Percentiles rank a stretch among this genome's conserved stretches.
phyloP scores from a whole-genome alignment of 35 echinoderm and acorn worm genomes.

The Diadema setosum region DNA sequence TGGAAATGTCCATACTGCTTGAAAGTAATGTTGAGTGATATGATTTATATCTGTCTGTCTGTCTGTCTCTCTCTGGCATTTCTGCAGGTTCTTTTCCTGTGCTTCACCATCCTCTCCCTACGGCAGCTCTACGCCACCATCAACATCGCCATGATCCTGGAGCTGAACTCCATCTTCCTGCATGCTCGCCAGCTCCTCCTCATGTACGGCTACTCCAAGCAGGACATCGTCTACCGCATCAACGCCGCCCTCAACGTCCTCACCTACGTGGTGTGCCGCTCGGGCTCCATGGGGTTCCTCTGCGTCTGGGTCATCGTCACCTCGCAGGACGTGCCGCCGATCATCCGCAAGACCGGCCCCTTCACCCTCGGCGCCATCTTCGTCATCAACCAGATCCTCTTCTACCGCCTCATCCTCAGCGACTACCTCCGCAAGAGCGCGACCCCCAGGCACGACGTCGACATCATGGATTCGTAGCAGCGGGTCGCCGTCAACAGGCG shows the following conservation, averaged over 20 bases:
- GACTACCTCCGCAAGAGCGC: neutral
- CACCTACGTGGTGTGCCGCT: slow-evolving; percentile 56
- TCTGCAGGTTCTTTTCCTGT: neutral
- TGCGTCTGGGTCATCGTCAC: neutral
- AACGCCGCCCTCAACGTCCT: slow-evolving; percentile 54
- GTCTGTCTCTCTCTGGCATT: neutral
- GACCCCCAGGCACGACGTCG: neutral
- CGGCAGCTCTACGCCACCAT: slow-evolving; percentile 25
- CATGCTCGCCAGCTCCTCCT: slow-evolving; percentile 75
- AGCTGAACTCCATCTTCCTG: slow-evolving; percentile 87
- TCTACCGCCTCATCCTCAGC: neutral
- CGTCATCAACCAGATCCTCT: neutral
- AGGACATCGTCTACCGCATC: slow-evolving; percentile 21
- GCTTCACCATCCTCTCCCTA: slow-evolving; percentile 13
- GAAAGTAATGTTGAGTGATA: too few species aligned
- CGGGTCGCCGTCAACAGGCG: too few species aligned
- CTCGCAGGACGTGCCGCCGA: neutral
- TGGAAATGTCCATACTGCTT: too few species aligned
- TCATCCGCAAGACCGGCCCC: neutral
- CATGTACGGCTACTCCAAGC: slow-evolving; percentile 62
- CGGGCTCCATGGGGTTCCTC: slow-evolving; percentile 11
- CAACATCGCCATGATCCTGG: slow-evolving; percentile 43
- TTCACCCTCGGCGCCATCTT: neutral
- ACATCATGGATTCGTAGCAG: slow-evolving; percentile 7
- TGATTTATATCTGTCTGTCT: neutral